phyloP scores from a whole-genome alignment of 2,888 invertebrate genomes.

The Lasioglossum leucozonium region DNA sequence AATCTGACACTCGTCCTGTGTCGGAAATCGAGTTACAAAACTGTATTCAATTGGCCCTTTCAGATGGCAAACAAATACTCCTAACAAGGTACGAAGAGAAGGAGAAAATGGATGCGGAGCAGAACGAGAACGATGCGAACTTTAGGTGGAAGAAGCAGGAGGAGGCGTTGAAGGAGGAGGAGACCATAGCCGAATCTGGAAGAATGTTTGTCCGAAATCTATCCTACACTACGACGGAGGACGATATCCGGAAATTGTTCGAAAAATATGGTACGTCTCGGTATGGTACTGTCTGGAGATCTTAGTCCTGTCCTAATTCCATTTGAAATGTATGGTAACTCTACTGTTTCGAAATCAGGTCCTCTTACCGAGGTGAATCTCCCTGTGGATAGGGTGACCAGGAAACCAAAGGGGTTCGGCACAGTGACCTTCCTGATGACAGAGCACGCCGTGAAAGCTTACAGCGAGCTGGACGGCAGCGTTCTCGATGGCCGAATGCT shows the following conservation, averaged over 20 bases:
- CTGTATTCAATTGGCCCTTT: slow-evolving; percentile 3
- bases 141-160: slow-evolving; percentile 88
- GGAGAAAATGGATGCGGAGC: slow-evolving; percentile 77
- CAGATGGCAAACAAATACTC: slow-evolving; percentile 88
- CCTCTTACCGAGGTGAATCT: slow-evolving; percentile 94
- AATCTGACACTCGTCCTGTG: slow-evolving; percentile 38
- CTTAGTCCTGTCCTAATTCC: background rate
- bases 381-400: slow-evolving; percentile 93
- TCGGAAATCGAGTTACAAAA: background rate
- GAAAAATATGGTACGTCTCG: slow-evolving; percentile 90
- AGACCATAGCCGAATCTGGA: slow-evolving; percentile 95
- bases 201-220: slow-evolving; percentile 96
- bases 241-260: slow-evolving; percentile 93
- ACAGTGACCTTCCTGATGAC: slow-evolving; percentile 97
- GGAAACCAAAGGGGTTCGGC: slow-evolving; percentile 96
- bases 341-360: slow-evolving; percentile 85
- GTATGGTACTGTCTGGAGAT: background rate
- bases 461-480: slow-evolving; percentile 94
- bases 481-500: slow-evolving; percentile 96
- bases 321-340: background rate
- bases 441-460: slow-evolving; percentile 97
- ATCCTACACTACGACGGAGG: slow-evolving; percentile 93
- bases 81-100: slow-evolving; percentile 86
- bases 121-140: slow-evolving; percentile 74
- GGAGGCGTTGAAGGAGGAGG: slow-evolving; percentile 89